Conservation (phyloP, 2,113 vertebrate species). For the Chamaea fasciata region DNA sequence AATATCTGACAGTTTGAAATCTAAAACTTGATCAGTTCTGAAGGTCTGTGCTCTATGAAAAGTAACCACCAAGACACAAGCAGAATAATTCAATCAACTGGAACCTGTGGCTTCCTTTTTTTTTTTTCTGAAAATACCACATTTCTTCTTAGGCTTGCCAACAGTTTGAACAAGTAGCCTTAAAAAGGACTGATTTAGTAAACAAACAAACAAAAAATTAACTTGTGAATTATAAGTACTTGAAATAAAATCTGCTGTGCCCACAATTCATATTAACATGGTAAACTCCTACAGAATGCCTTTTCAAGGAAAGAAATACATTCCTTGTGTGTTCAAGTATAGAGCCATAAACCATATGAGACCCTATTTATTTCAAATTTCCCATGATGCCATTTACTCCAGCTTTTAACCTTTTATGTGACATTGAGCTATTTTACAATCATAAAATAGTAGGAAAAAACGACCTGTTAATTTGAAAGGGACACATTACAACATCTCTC, state of each 20-base stretch:
- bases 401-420: slow-evolving; percentile 79
- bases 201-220: slow-evolving; percentile 16
- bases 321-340: slow-evolving; percentile 67
- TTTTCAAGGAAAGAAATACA: slow-evolving; percentile 59
- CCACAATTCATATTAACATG: not conserved
- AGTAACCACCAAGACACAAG: not conserved
- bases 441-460: slow-evolving; percentile 69
- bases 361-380: slow-evolving; percentile 74
- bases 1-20: not conserved
- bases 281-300: not conserved
- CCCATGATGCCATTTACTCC: slow-evolving; percentile 73
- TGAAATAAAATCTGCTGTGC: slow-evolving; percentile 20
- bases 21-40: not conserved
- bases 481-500: slow-evolving; percentile 78
- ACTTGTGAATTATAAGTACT: slow-evolving; percentile 11
- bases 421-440: slow-evolving; percentile 73
- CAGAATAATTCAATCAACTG: not conserved
- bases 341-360: slow-evolving; percentile 71
- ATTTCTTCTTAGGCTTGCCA: not conserved
- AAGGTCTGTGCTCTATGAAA: not conserved
- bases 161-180: not conserved
- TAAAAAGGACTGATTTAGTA: not conserved
- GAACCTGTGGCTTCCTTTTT: not conserved
- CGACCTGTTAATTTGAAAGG: slow-evolving; percentile 74
- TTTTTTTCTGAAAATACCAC: not conserved